Evolutionary conservation across 1,140 invertebrate species (phyloP), one percentile per base, ranked within the genome.

Genomic region (Episyrphus balteatus): DNA sequence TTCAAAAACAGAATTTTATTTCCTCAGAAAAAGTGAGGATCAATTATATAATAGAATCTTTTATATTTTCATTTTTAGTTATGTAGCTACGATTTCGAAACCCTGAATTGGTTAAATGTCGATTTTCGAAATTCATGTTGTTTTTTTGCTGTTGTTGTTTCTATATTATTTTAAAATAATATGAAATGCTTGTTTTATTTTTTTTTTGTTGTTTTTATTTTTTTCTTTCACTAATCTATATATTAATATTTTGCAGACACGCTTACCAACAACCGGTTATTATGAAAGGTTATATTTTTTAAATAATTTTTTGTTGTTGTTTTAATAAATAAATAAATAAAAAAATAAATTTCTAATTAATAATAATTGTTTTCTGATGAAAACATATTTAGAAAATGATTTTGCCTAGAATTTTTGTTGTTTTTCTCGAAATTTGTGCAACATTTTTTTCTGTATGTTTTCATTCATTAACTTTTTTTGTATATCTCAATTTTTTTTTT

Each of bases 191-290:
- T 26, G 21, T 26, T 26, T 3, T 5, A 26, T 26, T 26, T 26
- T 26, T 26, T 5, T 26, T 26, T 26, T 26, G 3, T 26, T 26
- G 21, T 26, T 26, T 26, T 26, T 26, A 26, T 26, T 26, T 26
- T 26, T 26, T 26, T 26, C 21, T 26, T 26, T 26, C 21, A 26
- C 21, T 26, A 26, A 26, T 26, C 21, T 26, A 26, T 26, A 26
- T 65, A 63, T 65, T 65, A 65, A 65, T 65, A 65, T 65, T 64
- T 65, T 65, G 62, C 62, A 65, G 62, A 65, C 62, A 61, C 62
- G 62, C 62, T 65, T 65, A 65, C 62, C 62, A 65, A 62, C 62
- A 65, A 59, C 58, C 62, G 62, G 62, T 65, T 65, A 65, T 64
- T 64, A 65, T 65, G 62, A 65, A 65, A 65, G 62, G 62, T 65